phyloP scores from a whole-genome alignment of 2,113 vertebrate species.

The Bubo scandiacus region DNA sequence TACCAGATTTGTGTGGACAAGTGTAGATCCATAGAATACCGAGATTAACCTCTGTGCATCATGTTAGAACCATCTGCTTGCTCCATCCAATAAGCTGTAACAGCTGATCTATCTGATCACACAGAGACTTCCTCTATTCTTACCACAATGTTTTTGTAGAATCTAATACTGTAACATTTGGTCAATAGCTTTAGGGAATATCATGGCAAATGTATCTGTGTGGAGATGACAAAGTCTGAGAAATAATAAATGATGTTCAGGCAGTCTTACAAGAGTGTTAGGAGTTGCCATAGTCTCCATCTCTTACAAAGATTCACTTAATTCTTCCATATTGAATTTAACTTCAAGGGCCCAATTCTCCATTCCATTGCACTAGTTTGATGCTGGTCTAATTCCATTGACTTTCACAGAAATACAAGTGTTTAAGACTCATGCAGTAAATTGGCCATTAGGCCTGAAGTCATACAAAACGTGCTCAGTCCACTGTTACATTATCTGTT shows the following conservation, averaged over 20 bases:
- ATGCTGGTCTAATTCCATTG: neutral
- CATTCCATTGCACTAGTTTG: neutral
- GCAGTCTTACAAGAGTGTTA: neutral
- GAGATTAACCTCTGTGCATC: neutral
- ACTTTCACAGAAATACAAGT: neutral
- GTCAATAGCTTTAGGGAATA: constrained; percentile 16
- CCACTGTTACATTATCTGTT: neutral
- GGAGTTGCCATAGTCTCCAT: neutral
- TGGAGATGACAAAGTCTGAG: neutral
- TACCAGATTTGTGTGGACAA: neutral
- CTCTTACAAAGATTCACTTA: neutral
- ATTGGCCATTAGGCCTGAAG: neutral
- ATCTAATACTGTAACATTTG: constrained; percentile 17
- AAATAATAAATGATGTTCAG: neutral
- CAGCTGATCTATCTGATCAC: constrained; percentile 5
- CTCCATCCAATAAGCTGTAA: neutral
- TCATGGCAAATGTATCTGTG: neutral
- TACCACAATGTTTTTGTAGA: neutral
- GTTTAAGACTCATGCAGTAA: neutral
- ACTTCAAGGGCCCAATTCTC: neutral
- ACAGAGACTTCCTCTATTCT: neutral
- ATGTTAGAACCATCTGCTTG: constrained; percentile 36
- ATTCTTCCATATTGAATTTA: neutral
- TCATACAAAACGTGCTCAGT: neutral
- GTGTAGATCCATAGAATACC: neutral